phyloP scores from a whole-genome alignment of 1,140 invertebrate species.

The Acyrthosiphon pisum region DNA sequence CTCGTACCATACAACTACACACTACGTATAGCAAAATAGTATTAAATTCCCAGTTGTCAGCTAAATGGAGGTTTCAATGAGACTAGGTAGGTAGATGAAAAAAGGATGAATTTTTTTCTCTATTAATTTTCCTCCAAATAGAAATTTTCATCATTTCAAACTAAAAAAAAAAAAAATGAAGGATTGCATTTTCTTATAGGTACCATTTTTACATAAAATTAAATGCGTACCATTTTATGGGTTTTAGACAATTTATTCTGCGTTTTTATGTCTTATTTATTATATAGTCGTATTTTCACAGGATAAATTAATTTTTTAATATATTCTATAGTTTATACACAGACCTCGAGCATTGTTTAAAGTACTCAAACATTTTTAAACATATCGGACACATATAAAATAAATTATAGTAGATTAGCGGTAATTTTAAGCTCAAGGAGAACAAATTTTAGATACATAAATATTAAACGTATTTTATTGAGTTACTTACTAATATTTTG shows the following conservation, averaged over 20 bases:
- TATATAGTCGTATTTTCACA: not conserved
- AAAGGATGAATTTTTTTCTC: not conserved
- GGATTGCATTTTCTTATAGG: not conserved
- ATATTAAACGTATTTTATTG: not conserved
- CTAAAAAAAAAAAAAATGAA: not conserved
- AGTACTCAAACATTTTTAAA: not conserved
- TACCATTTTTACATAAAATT: not conserved
- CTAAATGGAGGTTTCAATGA: not conserved
- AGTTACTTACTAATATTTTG: not conserved
- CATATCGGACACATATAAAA: not conserved
- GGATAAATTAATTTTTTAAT: constrained; percentile 14
- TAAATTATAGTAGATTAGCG: not conserved
- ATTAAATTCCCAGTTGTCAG: not conserved
- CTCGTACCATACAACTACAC: not conserved
- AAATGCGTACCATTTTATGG: not conserved
- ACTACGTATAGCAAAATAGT: not conserved
- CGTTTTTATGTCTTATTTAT: not conserved
- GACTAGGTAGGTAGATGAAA: not conserved
- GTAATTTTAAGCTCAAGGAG: not conserved
- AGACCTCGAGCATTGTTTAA: not conserved
- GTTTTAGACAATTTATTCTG: not conserved
- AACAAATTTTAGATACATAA: not conserved
- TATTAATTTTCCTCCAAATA: not conserved
- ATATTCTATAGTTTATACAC: not conserved
- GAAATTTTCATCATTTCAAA: not conserved